Conservation (phyloP, 2,113 vertebrate genomes). For the Sceloporus undulatus region DNA sequence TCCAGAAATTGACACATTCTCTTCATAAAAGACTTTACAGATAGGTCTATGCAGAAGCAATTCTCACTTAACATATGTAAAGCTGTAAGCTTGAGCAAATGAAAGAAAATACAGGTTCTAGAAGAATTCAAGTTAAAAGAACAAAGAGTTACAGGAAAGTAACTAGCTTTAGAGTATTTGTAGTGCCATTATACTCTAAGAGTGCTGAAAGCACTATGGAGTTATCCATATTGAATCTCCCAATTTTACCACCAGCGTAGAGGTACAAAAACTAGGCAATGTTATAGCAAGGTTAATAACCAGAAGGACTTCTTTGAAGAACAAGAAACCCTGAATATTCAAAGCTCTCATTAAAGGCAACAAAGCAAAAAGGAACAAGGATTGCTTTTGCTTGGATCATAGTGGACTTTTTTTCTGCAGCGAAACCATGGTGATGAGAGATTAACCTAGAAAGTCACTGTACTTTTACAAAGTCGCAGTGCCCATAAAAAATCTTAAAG, state of each 20-base stretch:
- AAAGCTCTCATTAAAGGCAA: slow-evolving; percentile 11
- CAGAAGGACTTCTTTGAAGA: neutral
- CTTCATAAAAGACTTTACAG: neutral
- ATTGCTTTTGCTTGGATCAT: neutral
- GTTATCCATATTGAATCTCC: neutral
- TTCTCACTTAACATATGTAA: too few species aligned
- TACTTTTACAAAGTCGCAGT: slow-evolving; percentile 26
- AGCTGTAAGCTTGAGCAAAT: neutral
- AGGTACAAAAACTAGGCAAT: neutral
- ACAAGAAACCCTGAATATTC: slow-evolving; percentile 10
- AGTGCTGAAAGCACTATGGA: neutral
- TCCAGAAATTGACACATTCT: neutral
- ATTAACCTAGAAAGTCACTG: slow-evolving; percentile 15
- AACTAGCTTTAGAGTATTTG: neutral
- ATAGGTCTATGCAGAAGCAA: neutral
- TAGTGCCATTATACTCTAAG: neutral
- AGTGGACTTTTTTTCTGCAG: neutral
- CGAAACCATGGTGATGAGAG: neutral
- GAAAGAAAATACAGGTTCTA: neutral
- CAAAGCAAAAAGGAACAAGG: neutral
- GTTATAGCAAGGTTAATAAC: neutral
- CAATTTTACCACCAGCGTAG: neutral
- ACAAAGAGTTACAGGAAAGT: neutral
- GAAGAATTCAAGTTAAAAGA: neutral
- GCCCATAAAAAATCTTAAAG: slow-evolving; percentile 35